Conservation (phyloP, 2,113 vertebrate species). For the Mus pahari region DNA sequence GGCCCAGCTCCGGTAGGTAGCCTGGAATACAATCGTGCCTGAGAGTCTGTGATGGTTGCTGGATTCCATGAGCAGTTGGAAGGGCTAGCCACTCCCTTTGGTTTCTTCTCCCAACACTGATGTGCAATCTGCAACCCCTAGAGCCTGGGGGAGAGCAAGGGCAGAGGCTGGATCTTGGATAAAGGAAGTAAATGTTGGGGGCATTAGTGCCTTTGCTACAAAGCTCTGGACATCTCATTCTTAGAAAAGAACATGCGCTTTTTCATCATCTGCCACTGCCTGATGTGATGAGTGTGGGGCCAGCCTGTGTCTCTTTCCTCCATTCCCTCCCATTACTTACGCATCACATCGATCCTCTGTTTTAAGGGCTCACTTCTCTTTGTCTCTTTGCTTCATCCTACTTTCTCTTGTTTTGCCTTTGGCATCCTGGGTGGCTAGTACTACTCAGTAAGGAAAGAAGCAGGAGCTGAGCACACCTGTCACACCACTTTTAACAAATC, state of each 20-base stretch:
- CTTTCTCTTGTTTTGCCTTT: background rate
- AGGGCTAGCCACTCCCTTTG: background rate
- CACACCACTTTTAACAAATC: background rate
- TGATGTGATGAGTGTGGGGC: no score
- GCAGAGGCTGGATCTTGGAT: rapidly evolving
- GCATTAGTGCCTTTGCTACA: background rate
- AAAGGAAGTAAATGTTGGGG: background rate
- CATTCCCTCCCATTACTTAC: background rate
- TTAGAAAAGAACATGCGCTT: background rate
- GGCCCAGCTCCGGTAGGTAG: background rate
- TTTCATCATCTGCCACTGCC: background rate
- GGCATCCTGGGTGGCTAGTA: background rate
- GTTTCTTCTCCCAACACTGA: rapidly evolving
- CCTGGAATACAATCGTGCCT: background rate
- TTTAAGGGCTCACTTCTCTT: background rate
- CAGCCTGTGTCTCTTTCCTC: background rate
- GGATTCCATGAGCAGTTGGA: background rate
- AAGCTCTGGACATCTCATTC: background rate
- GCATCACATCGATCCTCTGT: background rate
- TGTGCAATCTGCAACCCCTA: background rate
- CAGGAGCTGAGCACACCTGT: no score
- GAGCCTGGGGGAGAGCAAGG: background rate
- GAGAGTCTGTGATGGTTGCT: background rate
- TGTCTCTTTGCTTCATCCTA: background rate
- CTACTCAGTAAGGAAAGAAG: background rate